Percentiles rank a stretch among this genome's conserved stretches.
Conservation (phyloP, 1,140 invertebrate genomes). For the Arctopsyche grandis region DNA sequence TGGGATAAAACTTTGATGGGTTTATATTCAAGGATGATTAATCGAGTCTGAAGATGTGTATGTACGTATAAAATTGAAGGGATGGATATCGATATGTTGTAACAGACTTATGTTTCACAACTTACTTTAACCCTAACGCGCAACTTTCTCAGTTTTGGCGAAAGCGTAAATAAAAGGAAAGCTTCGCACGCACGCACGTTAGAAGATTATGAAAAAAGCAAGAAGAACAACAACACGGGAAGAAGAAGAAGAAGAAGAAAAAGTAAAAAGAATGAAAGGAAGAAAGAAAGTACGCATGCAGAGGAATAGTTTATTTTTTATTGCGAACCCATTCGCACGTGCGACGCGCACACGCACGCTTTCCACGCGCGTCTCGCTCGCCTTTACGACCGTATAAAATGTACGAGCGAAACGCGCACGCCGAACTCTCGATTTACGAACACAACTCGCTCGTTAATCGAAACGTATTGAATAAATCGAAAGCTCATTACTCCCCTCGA, state of each 20-base stretch:
- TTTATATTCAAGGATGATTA: too few species aligned
- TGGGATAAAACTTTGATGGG: too few species aligned
- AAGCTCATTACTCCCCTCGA: background rate
- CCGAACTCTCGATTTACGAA: conserved; percentile 20
- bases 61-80: too few species aligned
- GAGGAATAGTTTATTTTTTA: conserved; percentile 25
- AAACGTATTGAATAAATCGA: background rate
- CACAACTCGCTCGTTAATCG: conserved; percentile 6
- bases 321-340: conserved; percentile 21
- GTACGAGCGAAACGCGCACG: background rate
- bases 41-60: too few species aligned
- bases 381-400: conserved; percentile 22
- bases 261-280: background rate
- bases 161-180: conserved; percentile 2
- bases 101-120: too few species aligned
- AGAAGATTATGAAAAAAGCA: conserved; percentile 8
- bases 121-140: background rate
- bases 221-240: background rate
- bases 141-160: background rate
- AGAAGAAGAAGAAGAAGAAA: background rate
- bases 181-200: conserved; percentile 2
- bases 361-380: background rate
- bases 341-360: conserved; percentile 1
- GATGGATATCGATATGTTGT: too few species aligned
- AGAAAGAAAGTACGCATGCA: conserved; percentile 15